A percentile compares a stretch with the other conserved stretches of the same genome.
Conservation (phyloP, 2,797 vertebrate species). For the Orientallactaga sibirica region DNA sequence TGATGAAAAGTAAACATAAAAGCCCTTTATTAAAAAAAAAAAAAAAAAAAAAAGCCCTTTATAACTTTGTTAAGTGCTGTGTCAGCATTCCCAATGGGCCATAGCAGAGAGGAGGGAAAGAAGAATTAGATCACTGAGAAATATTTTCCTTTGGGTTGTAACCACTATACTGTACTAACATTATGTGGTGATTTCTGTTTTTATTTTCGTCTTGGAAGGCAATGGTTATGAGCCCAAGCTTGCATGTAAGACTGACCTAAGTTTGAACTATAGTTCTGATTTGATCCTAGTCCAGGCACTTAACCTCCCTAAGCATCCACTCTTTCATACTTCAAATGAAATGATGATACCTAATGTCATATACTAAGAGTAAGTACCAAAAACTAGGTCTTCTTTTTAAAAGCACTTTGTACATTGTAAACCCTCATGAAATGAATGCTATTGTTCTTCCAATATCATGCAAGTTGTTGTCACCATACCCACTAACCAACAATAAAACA, state of each 20-base stretch:
- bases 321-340: constrained; percentile 7
- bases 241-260: not conserved
- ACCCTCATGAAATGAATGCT: not conserved
- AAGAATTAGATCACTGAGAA: constrained; percentile 1
- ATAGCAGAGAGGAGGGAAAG: not conserved
- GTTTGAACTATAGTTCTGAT: not conserved
- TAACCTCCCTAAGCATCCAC: not conserved
- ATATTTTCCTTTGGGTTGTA: not conserved
- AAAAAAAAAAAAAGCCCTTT: not conserved
- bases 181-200: not conserved
- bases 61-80: not conserved
- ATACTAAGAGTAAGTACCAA: not conserved
- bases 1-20: not conserved
- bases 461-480: not conserved
- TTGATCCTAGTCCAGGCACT: not conserved
- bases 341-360: not conserved
- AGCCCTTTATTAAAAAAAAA: too few species aligned
- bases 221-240: not conserved
- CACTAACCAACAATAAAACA: not conserved
- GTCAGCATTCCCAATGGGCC: constrained; percentile 5
- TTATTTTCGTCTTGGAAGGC: not conserved
- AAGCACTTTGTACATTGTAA: not conserved
- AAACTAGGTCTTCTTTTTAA: not conserved
- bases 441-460: not conserved
- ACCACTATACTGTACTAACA: not conserved